phyloP scores from a whole-genome alignment of 2,113 vertebrate species.

The Python bivittatus region DNA sequence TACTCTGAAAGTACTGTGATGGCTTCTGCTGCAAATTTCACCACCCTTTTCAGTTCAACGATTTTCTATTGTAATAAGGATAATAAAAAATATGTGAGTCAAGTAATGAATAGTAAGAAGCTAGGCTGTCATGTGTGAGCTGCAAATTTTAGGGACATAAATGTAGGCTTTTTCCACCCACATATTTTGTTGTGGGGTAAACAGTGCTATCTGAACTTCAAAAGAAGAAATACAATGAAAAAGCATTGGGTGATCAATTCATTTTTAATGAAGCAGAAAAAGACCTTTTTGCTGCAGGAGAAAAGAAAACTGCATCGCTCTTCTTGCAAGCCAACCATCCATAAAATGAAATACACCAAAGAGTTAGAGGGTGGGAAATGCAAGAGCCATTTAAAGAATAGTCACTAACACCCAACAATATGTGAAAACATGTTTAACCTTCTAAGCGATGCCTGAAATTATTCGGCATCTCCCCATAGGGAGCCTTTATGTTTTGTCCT shows the following conservation, averaged over 20 bases:
- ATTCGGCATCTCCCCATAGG: neutral
- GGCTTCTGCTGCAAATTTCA: neutral
- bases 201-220: neutral
- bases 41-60: neutral
- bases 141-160: neutral
- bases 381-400: neutral
- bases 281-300: neutral
- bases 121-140: too few species aligned
- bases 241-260: constrained; percentile 14
- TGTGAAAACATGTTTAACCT: neutral
- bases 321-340: neutral
- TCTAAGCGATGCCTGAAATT: neutral
- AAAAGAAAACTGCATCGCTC: neutral
- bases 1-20: neutral
- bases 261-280: constrained; percentile 32
- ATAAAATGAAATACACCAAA: constrained; percentile 15
- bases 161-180: neutral
- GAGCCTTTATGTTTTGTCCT: neutral
- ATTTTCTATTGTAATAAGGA: neutral
- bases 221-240: neutral
- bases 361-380: neutral
- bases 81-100: neutral
- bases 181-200: neutral
- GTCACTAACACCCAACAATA: neutral
- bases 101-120: neutral